These are phyloP conservation scores for Dipodomys ordii DNA, from an alignment of 2,113 vertebrate genomes.

Conservation along the genomic window DNA sequence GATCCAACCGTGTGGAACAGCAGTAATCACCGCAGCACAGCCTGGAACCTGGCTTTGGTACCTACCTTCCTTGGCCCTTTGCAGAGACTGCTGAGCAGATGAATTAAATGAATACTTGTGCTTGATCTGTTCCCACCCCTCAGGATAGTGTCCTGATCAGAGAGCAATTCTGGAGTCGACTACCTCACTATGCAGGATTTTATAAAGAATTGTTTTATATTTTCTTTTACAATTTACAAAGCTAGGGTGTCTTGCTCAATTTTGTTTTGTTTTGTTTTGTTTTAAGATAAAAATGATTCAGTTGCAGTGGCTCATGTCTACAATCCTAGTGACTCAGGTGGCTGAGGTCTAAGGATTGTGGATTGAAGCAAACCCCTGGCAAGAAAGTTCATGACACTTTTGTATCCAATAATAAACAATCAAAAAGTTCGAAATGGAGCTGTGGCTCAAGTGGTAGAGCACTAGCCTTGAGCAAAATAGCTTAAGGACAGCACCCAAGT, in stretches of 20 bases:
- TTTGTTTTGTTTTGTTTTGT: too few relatives aligned
- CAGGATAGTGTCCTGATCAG: background rate
- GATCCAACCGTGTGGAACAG: background rate
- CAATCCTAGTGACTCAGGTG: too few relatives aligned
- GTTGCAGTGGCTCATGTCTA: too few relatives aligned
- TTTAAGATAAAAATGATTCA: too few relatives aligned
- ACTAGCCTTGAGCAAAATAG: too few relatives aligned
- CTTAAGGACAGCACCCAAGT: too few relatives aligned
- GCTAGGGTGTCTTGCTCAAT: background rate
- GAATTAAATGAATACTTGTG: background rate
- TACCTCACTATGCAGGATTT: background rate
- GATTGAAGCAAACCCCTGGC: too few relatives aligned
- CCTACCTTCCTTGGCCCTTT: background rate
- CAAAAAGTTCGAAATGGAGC: too few relatives aligned
- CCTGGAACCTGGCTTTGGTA: background rate
- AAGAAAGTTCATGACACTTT: too few relatives aligned
- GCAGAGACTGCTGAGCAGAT: background rate
- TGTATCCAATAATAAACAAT: too few relatives aligned
- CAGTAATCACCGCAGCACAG: background rate
- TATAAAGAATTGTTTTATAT: background rate
- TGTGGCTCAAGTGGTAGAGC: too few relatives aligned
- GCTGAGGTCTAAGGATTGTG: too few relatives aligned
- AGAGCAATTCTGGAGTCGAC: background rate
- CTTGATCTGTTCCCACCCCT: background rate
- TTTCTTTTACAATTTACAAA: background rate